Evolutionary conservation across 2,113 vertebrate species (phyloP), one percentile per base, ranked within the genome.

Genomic region (Haplochromis burtoni): DNA sequence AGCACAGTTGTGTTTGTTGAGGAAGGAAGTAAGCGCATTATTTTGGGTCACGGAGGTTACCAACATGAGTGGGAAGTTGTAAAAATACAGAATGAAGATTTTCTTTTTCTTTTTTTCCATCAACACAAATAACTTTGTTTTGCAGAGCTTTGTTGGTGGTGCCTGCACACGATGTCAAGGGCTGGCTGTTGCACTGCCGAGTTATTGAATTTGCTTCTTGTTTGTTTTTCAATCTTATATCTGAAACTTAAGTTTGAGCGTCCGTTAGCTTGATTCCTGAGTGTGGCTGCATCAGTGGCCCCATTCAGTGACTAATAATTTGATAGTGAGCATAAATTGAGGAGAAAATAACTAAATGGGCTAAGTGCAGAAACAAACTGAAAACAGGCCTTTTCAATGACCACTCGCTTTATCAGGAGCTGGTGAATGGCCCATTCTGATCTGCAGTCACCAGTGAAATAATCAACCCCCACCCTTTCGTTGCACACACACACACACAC

Each of bases 381-480:
- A 51, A 57, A 84, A 78, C 33, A 12, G 16, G 8, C 26, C 2
- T 76, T 13, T 71, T 35, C 14, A 61, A 14, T 47, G 71, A 87
- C 47, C 81, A 81, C 53, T 61, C 45, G 82, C 90, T 51, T 53
- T 89, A 88, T 90, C 85, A 42, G 68, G 86, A 87, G 87, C 84
- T 80, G 88, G 49, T 92, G 89, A 89, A 87, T 31, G 7, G 90
- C 80, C 82, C 21, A 3, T 86, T 93, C 87, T 93, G 90, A 94
- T 89, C 87, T 88, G 87, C 85, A 81, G 88, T 33, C 71, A 76
- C 16, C 85, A 85, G 49, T 63, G 82, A 88, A 91, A 83, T 85
- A 81, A 85, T 88, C 89, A 71, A 92, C 92, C 92, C 89, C 90
- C 90, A 88, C 92, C 92, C 82, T 24, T 42, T 42, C 13, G 19